Percentiles rank a stretch among this genome's conserved stretches.
Conservation (phyloP, 2,888 invertebrate genomes). For the Standfussiana lucernea region DNA sequence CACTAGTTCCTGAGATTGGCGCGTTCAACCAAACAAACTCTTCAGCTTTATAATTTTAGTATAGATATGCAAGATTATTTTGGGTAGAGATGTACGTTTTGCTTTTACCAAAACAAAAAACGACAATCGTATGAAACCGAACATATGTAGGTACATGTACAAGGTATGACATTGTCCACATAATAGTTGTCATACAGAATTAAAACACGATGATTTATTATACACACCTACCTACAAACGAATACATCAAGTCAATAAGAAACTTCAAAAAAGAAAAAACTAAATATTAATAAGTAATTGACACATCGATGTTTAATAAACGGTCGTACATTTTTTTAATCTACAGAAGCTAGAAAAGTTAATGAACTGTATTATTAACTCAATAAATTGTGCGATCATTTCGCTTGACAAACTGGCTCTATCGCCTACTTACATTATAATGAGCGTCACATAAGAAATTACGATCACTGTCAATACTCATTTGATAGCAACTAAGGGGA, state of each 20-base stretch:
- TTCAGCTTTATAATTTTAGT: no score
- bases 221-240: neutral
- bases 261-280: slow-evolving; percentile 4
- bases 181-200: slow-evolving; percentile 24
- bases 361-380: slow-evolving; percentile 20
- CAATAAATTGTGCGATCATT: slow-evolving; percentile 26
- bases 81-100: neutral
- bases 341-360: slow-evolving; percentile 13
- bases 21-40: no score
- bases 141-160: neutral
- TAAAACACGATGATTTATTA: slow-evolving; percentile 33
- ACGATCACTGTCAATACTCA: slow-evolving; percentile 40
- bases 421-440: slow-evolving; percentile 35
- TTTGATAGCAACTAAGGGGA: slow-evolving; percentile 45
- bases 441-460: slow-evolving; percentile 47
- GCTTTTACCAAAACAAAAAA: neutral
- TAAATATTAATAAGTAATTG: slow-evolving; percentile 5
- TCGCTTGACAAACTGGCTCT: slow-evolving; percentile 32
- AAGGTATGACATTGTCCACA: neutral
- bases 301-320: slow-evolving; percentile 13
- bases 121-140: neutral
- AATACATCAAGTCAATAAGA: slow-evolving; percentile 29
- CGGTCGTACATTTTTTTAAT: slow-evolving; percentile 22
- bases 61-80: no score
- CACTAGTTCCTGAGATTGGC: no score